A percentile compares a stretch with the other conserved stretches of the same genome.
phyloP scores from a whole-genome alignment of 2,888 invertebrate genomes.

The Synergus itoensis region DNA sequence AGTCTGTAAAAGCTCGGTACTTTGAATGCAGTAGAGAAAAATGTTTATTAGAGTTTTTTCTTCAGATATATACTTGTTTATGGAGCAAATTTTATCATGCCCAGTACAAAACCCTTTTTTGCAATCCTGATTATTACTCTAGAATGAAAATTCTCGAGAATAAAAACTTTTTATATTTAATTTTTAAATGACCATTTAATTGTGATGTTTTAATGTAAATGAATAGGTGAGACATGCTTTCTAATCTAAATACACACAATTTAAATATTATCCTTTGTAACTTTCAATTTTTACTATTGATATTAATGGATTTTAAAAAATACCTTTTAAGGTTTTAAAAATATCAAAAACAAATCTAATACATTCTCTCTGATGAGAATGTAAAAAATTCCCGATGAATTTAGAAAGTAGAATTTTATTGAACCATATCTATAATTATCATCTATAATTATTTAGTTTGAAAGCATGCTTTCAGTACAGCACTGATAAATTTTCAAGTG shows the following conservation, averaged over 20 bases:
- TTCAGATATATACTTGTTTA: neutral
- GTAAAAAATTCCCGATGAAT: no score
- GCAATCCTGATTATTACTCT: neutral
- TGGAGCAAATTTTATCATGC: slow-evolving; percentile 27
- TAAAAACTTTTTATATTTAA: neutral
- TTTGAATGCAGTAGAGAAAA: neutral
- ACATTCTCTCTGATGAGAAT: no score
- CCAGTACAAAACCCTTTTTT: slow-evolving; percentile 28
- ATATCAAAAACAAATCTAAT: no score
- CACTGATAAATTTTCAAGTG: neutral
- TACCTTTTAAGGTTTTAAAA: no score
- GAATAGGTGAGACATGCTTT: neutral
- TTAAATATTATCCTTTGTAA: no score
- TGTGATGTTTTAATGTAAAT: neutral
- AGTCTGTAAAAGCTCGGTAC: neutral
- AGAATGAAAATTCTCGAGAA: neutral
- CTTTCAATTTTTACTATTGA: no score
- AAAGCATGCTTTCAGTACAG: neutral
- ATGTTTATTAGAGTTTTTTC: neutral
- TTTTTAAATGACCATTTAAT: neutral
- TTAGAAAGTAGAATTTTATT: neutral
- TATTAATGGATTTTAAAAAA: no score
- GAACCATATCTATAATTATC: neutral
- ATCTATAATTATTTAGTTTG: neutral
- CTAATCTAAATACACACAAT: no score